phyloP scores from a whole-genome alignment of 2,888 invertebrate genomes.

The Toxonevra muliebris region DNA sequence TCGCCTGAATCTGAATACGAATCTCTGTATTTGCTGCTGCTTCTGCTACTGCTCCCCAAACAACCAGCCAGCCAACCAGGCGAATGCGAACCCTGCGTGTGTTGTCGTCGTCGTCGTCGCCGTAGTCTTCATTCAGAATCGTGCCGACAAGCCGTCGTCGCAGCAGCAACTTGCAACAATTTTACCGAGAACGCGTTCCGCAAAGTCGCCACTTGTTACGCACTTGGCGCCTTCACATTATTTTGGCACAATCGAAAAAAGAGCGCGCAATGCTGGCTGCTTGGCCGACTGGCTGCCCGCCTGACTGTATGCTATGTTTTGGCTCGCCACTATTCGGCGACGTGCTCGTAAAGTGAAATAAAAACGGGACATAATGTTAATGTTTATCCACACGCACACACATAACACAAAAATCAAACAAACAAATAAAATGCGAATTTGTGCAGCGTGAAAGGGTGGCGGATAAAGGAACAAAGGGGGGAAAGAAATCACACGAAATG shows the following conservation, averaged over 20 bases:
- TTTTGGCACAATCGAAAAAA: conserved; percentile 13
- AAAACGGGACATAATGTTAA: conserved; percentile 31
- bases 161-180: conserved; percentile 46
- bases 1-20: conserved; percentile 15
- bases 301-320: conserved; percentile 6
- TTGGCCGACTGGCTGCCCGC: conserved; percentile 1
- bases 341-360: conserved; percentile 32
- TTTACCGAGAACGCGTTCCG: conserved; percentile 34
- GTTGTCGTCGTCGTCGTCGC: neutral
- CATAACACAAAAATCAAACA: conserved; percentile 28
- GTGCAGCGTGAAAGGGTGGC: neutral
- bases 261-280: conserved; percentile 16
- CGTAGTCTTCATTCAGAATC: conserved; percentile 9
- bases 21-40: neutral
- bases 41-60: neutral
- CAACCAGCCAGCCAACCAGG: conserved; percentile 8
- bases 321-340: conserved; percentile 27
- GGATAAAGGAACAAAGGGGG: neutral
- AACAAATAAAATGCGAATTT: conserved; percentile 12
- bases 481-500: conserved; percentile 13
- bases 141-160: conserved; percentile 31
- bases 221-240: conserved; percentile 50
- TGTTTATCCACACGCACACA: conserved; percentile 20
- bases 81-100: conserved; percentile 4
- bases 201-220: conserved; percentile 55